Conservation (phyloP, 2,113 vertebrate genomes). For the Dissostichus mawsoni region DNA sequence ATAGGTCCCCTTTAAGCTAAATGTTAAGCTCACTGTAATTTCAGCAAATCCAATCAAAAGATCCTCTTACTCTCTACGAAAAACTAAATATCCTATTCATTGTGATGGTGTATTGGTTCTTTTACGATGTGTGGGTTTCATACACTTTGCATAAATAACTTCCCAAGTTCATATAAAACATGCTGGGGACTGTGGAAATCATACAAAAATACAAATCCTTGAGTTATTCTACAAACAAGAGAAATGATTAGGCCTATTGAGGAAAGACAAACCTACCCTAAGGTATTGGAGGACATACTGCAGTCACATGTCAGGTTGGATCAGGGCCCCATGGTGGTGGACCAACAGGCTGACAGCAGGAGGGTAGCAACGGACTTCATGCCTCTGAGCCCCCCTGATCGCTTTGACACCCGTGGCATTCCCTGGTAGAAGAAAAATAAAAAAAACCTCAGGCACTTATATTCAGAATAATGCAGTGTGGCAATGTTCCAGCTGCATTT, state of each 20-base stretch:
- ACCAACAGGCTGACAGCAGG: slow-evolving; percentile 62
- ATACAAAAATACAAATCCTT: not conserved
- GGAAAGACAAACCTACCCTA: slow-evolving; percentile 3
- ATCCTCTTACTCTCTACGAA: not conserved
- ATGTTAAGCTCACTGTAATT: too few species aligned
- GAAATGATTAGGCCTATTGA: slow-evolving; percentile 39
- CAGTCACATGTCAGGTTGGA: slow-evolving; percentile 55
- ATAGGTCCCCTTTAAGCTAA: too few species aligned
- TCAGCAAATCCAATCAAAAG: too few species aligned
- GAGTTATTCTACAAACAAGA: slow-evolving; percentile 28
- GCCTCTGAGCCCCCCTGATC: slow-evolving; percentile 59
- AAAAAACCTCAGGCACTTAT: slow-evolving; percentile 16
- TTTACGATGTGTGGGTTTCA: not conserved
- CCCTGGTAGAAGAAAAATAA: slow-evolving; percentile 26
- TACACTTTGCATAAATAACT: not conserved
- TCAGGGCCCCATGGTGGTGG: slow-evolving; percentile 44
- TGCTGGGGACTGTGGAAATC: not conserved
- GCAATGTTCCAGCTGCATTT: slow-evolving; percentile 5
- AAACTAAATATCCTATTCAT: not conserved
- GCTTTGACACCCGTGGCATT: slow-evolving; percentile 68
- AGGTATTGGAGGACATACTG: slow-evolving; percentile 37
- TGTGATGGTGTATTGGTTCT: not conserved
- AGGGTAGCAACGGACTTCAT: slow-evolving; percentile 53
- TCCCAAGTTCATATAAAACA: slow-evolving; percentile 17
- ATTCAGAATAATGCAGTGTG: slow-evolving; percentile 19